Evolutionary conservation across 2,113 vertebrate species (phyloP).

Genomic region (Naja naja): DNA sequence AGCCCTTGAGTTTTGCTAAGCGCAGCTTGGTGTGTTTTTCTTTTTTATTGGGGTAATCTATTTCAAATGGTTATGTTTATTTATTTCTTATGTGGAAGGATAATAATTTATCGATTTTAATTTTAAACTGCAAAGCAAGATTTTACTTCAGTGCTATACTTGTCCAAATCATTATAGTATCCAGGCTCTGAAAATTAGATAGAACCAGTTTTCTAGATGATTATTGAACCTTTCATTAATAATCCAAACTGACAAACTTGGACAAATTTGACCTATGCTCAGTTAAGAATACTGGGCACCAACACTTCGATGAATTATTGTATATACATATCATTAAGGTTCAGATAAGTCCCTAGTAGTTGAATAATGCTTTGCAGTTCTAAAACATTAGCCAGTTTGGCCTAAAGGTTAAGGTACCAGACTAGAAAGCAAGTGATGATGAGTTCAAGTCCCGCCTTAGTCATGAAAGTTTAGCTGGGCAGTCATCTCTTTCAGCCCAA

Average conservation of each 20-base stretch:
- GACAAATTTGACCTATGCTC: not conserved
- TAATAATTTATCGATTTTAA: not conserved
- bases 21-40: not conserved
- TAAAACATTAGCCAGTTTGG: not conserved
- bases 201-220: not conserved
- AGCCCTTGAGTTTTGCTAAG: not conserved
- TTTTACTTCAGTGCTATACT: not conserved
- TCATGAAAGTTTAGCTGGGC: not conserved
- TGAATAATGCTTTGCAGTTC: not conserved
- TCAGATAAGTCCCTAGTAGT: not conserved
- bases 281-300: not conserved
- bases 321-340: not conserved
- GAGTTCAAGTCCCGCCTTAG: not conserved
- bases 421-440: not conserved
- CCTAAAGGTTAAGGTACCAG: not conserved
- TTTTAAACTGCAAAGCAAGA: not conserved
- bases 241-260: not conserved
- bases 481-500: not conserved
- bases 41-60: not conserved
- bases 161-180: not conserved
- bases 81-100: not conserved
- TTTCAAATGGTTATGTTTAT: not conserved
- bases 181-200: not conserved
- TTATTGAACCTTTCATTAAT: not conserved
- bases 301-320: not conserved